These are phyloP conservation scores for Amphimallon solstitiale DNA, from an alignment of 2,888 invertebrate species.

Conservation along the genomic window DNA sequence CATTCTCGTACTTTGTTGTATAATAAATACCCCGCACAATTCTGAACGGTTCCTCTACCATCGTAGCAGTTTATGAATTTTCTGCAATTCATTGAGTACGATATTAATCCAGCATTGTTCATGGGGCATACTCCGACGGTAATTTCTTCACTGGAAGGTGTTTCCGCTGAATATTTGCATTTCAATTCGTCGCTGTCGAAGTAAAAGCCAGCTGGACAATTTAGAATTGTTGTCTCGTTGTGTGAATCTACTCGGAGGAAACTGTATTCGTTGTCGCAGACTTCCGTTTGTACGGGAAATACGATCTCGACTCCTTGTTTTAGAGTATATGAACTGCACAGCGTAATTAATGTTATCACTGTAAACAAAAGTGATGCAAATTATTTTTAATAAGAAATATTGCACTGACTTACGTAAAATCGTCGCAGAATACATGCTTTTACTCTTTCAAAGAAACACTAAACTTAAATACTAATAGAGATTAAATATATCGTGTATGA, in stretches of 20 bases:
- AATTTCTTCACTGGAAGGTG: not conserved
- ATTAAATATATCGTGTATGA: too few species aligned
- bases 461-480: too few species aligned
- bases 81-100: slow-evolving; percentile 45
- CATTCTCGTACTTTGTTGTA: slow-evolving; percentile 40
- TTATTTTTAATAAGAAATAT: not conserved
- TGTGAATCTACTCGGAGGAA: slow-evolving; percentile 35
- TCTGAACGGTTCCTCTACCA: slow-evolving; percentile 39
- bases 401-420: not conserved
- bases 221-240: slow-evolving; percentile 34
- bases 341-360: slow-evolving; percentile 9
- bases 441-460: too few species aligned
- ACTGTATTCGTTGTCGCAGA: slow-evolving; percentile 5
- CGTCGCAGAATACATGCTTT: too few species aligned
- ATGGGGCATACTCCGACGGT: slow-evolving; percentile 26
- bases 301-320: slow-evolving; percentile 16
- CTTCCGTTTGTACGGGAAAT: slow-evolving; percentile 35
- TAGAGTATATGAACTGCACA: slow-evolving; percentile 28
- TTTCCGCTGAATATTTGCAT: slow-evolving; percentile 16
- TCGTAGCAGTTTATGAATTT: slow-evolving; percentile 44
- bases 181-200: slow-evolving; percentile 41
- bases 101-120: slow-evolving; percentile 37
- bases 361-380: not conserved
- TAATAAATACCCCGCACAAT: slow-evolving; percentile 45
- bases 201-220: slow-evolving; percentile 41